phyloP scores from a whole-genome alignment of 2,113 vertebrate species.

The Vidua chalybeata region DNA sequence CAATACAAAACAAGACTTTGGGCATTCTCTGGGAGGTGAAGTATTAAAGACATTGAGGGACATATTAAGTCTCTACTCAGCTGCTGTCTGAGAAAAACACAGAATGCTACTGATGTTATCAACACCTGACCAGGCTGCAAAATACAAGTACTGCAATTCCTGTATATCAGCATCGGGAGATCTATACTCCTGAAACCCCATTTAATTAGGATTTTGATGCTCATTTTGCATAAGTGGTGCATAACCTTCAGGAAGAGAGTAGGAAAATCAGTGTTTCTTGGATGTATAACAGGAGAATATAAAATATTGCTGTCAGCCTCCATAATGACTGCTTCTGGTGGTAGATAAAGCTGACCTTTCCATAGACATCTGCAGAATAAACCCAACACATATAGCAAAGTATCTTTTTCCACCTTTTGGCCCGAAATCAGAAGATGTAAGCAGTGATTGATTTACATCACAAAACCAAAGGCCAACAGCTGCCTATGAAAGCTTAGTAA shows the following conservation, averaged over 20 bases:
- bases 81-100: background rate
- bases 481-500: slow-evolving; percentile 25
- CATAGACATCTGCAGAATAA: background rate
- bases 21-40: background rate
- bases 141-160: background rate
- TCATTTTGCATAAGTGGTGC: background rate
- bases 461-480: slow-evolving; percentile 42
- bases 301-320: background rate
- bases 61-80: background rate
- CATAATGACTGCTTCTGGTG: background rate
- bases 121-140: background rate
- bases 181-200: background rate
- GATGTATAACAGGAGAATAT: background rate
- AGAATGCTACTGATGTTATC: background rate
- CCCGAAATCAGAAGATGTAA: background rate
- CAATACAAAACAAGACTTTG: background rate
- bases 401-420: background rate
- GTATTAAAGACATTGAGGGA: background rate
- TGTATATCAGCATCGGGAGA: background rate
- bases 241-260: background rate
- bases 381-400: background rate
- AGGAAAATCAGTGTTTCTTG: background rate
- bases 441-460: background rate
- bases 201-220: background rate
- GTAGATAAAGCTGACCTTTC: background rate